Evolutionary conservation across 2,888 invertebrate genomes (phyloP).

Genomic region (Ornithoptera alexandrae): DNA sequence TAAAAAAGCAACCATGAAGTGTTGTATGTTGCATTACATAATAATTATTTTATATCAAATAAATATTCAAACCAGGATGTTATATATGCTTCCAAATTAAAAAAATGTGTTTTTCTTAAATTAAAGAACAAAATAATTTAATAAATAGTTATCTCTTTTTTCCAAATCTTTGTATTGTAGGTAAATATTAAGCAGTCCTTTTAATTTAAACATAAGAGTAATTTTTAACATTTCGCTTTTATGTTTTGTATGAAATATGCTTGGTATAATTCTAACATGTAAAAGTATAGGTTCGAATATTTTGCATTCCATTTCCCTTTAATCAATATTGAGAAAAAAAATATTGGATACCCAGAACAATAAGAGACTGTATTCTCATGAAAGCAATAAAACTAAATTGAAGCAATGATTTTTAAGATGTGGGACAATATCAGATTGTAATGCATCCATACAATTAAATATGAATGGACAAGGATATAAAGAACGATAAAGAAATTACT

Average conservation of each 20-base stretch:
- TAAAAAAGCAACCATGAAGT: no score
- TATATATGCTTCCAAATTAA: no score
- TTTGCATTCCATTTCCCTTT: background rate
- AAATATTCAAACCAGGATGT: no score
- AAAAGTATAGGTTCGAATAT: background rate
- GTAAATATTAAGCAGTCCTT: background rate
- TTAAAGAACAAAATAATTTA: no score
- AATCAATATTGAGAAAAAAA: background rate
- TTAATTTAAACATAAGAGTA: background rate
- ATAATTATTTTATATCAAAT: no score
- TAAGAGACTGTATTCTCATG: background rate
- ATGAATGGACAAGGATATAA: no score
- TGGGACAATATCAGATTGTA: background rate
- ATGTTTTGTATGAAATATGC: background rate
- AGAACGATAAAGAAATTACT: background rate
- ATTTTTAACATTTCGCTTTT: background rate
- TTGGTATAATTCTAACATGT: background rate
- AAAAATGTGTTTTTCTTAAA: no score
- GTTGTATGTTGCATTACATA: no score
- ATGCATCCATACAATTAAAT: no score
- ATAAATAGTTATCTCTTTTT: no score
- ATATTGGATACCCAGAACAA: background rate
- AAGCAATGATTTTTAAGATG: constrained; percentile 11
- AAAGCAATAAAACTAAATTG: constrained; percentile 16
- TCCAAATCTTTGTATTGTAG: no score